Evolutionary conservation across 2,888 invertebrate species (phyloP).

Genomic region (Gonocerus acuteangulatus): DNA sequence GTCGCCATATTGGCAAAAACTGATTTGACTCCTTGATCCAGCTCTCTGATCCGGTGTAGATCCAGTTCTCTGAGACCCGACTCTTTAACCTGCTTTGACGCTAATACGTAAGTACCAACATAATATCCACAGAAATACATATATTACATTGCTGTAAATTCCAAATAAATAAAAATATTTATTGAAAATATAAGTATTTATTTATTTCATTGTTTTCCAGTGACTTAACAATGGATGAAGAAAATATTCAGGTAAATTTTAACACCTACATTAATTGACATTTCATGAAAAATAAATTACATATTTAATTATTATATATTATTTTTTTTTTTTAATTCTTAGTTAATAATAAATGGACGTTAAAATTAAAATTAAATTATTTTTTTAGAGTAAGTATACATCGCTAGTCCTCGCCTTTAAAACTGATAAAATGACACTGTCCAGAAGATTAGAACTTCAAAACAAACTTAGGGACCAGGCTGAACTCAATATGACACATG

Average conservation of each 20-base stretch:
- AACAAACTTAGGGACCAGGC: constrained; percentile 52
- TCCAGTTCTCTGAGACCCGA: too few species aligned
- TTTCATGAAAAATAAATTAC: not conserved
- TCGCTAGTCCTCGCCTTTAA: constrained; percentile 52
- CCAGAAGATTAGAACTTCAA: constrained; percentile 50
- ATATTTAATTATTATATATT: not conserved
- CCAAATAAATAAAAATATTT: not conserved
- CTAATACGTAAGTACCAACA: too few species aligned
- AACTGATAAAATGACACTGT: constrained; percentile 52
- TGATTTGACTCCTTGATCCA: too few species aligned
- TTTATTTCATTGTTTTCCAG: constrained; percentile 39
- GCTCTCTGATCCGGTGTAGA: too few species aligned
- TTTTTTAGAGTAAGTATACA: constrained; percentile 49
- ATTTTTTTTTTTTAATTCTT: not conserved
- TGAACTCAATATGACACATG: constrained; percentile 50
- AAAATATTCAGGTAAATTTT: constrained; percentile 42
- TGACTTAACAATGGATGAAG: constrained; percentile 42
- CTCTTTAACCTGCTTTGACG: too few species aligned
- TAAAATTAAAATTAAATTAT: too few species aligned
- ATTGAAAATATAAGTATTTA: not conserved
- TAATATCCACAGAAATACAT: too few species aligned
- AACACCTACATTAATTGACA: not conserved
- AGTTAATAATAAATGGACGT: too few species aligned
- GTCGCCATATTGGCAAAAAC: too few species aligned
- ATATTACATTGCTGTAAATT: not conserved